A percentile compares a stretch with the other conserved stretches of the same genome.
phyloP scores from a whole-genome alignment of 2,888 invertebrate species.

The Trimorus sp. region DNA sequence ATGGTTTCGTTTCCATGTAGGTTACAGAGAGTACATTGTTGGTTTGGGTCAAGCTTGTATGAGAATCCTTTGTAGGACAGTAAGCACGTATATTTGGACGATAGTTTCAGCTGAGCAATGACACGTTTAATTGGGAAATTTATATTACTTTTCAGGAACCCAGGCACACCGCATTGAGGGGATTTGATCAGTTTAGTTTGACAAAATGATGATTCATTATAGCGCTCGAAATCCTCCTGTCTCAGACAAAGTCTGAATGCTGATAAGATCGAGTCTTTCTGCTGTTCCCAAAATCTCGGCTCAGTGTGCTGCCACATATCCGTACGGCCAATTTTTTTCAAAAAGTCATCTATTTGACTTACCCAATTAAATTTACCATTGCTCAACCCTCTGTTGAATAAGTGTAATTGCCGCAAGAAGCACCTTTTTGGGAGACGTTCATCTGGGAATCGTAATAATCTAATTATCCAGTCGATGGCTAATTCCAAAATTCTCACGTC shows the following conservation, averaged over 20 bases:
- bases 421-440: conserved; percentile 6
- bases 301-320: neutral
- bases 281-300: neutral
- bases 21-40: neutral
- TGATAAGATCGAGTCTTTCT: neutral
- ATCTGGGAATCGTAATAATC: neutral
- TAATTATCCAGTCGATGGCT: conserved; percentile 12
- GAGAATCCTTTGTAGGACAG: neutral
- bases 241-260: neutral
- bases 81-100: neutral
- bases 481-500: neutral
- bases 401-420: neutral
- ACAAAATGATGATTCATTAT: neutral
- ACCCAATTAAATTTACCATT: conserved; percentile 21
- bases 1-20: conserved; percentile 2
- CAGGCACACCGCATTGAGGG: neutral
- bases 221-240: neutral
- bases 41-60: neutral
- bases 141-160: neutral
- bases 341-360: conserved; percentile 3
- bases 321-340: neutral
- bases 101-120: neutral
- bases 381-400: neutral
- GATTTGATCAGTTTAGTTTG: neutral
- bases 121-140: neutral